Evolutionary conservation across 2,888 invertebrate genomes (phyloP).

Genomic region (Globia sparganii): DNA sequence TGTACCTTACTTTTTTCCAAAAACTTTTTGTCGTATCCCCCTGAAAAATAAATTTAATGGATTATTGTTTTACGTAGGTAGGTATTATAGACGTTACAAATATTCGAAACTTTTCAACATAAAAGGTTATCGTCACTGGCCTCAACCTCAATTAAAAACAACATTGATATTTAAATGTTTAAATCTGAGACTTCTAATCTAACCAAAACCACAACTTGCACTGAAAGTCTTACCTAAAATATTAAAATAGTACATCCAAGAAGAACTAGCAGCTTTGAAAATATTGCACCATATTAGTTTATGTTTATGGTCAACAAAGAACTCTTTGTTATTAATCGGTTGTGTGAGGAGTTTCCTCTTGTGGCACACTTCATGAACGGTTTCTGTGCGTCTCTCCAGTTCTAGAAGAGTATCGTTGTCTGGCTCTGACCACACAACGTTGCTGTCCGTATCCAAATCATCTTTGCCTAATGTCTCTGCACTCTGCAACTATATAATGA

Average conservation of each 20-base stretch:
- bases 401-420: slow-evolving; percentile 85
- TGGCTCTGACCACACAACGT: slow-evolving; percentile 80
- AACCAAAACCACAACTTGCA: not conserved
- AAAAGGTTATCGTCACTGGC: not conserved
- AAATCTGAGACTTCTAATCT: not conserved
- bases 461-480: slow-evolving; percentile 81
- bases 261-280: slow-evolving; percentile 94
- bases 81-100: not conserved
- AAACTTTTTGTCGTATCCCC: slow-evolving; percentile 91
- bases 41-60: slow-evolving; percentile 80
- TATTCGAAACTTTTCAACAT: not conserved
- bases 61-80: slow-evolving; percentile 1
- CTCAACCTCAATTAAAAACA: not conserved
- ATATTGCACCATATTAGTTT: slow-evolving; percentile 94
- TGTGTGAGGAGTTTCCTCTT: slow-evolving; percentile 76
- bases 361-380: slow-evolving; percentile 88
- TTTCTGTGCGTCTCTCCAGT: slow-evolving; percentile 85
- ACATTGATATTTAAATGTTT: not conserved
- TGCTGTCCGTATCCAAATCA: slow-evolving; percentile 71
- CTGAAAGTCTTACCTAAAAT: slow-evolving; percentile 89
- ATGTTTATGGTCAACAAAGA: slow-evolving; percentile 92
- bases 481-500: slow-evolving; percentile 79
- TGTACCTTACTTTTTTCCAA: slow-evolving; percentile 91
- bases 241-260: slow-evolving; percentile 95
- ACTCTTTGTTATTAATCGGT: slow-evolving; percentile 93